Conservation (phyloP, 2,888 invertebrate species). For the Syrista parreyssii region DNA sequence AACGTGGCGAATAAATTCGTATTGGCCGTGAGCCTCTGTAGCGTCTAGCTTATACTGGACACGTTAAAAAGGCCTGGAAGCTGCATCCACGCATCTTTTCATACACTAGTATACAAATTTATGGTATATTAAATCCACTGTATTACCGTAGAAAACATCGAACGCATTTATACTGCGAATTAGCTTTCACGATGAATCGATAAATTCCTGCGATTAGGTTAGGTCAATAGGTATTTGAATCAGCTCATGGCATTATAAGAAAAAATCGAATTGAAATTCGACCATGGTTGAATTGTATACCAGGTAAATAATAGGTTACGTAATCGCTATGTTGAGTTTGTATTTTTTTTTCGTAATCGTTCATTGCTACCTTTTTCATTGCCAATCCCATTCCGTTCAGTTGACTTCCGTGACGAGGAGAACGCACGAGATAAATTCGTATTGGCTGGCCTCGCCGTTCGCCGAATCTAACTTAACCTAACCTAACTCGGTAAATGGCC, state of each 20-base stretch:
- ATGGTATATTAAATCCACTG: neutral
- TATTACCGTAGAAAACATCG: too few relatives aligned
- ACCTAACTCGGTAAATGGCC: slow-evolving; percentile 44
- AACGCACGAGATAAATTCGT: slow-evolving; percentile 10
- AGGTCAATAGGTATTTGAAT: neutral
- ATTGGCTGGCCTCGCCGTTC: slow-evolving; percentile 1
- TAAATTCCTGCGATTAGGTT: neutral
- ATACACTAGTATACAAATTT: too few relatives aligned
- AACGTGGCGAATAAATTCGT: neutral
- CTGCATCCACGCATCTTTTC: too few relatives aligned
- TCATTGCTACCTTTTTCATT: neutral
- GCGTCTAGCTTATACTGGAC: neutral
- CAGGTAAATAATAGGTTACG: neutral
- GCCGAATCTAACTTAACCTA: slow-evolving; percentile 3
- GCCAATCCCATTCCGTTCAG: neutral
- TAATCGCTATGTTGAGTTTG: neutral
- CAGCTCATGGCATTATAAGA: neutral
- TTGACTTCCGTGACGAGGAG: neutral
- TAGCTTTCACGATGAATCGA: neutral
- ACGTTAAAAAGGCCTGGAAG: neutral
- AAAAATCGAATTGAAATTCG: neutral
- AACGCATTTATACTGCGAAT: neutral
- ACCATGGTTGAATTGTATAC: neutral
- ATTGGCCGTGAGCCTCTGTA: neutral
- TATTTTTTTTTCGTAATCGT: neutral